Evolutionary conservation across 2,797 vertebrate genomes (phyloP), one percentile per base, ranked within the genome.

Genomic region (Balearica regulorum): DNA sequence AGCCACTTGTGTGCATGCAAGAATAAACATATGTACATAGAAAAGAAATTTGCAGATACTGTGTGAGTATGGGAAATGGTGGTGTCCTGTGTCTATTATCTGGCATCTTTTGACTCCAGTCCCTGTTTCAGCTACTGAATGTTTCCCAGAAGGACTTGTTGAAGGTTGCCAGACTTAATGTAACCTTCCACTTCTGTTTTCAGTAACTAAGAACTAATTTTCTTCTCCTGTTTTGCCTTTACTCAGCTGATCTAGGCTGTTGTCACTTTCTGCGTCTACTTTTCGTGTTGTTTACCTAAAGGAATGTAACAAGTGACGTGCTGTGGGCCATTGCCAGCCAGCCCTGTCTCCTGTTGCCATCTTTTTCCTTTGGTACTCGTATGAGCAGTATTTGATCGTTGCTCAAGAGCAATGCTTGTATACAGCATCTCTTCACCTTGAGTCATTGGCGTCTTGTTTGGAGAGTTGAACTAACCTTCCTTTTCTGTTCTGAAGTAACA

Each of bases 331-430:
- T 4, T 26, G 35, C 75, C 70, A 53, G 49, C 41, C 73, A 82
- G n/a, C n/a, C 37, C 10, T 44, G 33, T 14, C 43, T 69, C 9
- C 43, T 76, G 7, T 54, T 89, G 31, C 19, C 31, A 5, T 24
- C 29, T 58, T 53, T 83, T 80, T 71, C 21, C 43, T 51, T 41
- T 81, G 57, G 53, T 18, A 6, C 19, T 41, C 0, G 0, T 55
- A n/a, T 21, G 49, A 81, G n/a, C 46, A 16, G 0, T 37, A n/a
- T 51, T 51, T 75, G 48, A 10, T 65, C 3, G 0, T 15, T 1
- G 0, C 26, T n/a, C 2, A 6, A 6, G 24, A 51, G 18, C 0
- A 0, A 9, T 48, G 31, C 2, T 9, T 31, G 10, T 53, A 5
- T 12, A 5, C 28, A 82, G 2, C 76, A 57, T 37, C 69, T 83